Evolutionary conservation across 2,113 vertebrate species (phyloP).

Genomic region (Lepus americanus): DNA sequence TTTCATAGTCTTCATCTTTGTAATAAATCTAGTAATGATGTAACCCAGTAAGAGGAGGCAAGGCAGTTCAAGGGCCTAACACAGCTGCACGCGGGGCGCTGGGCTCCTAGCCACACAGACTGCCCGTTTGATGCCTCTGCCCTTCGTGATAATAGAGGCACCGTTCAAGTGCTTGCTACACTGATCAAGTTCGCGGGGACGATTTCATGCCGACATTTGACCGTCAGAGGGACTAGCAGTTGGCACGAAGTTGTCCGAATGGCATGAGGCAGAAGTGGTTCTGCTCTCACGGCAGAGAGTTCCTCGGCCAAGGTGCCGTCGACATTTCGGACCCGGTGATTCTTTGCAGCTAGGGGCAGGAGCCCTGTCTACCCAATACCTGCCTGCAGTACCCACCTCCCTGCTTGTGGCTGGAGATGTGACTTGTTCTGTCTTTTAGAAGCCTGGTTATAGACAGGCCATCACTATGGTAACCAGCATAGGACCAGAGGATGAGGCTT

Average conservation of each 20-base stretch:
- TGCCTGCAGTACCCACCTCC: no score
- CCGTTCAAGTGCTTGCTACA: rapidly evolving
- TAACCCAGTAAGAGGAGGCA: conserved; percentile 18
- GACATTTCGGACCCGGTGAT: rapidly evolving
- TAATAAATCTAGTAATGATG: conserved; percentile 17
- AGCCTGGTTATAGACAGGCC: neutral
- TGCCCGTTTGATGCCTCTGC: neutral
- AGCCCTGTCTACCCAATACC: no score
- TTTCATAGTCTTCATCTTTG: conserved; percentile 15
- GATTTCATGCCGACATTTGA: neutral
- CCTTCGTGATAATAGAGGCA: rapidly evolving
- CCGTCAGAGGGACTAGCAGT: neutral
- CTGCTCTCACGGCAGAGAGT: neutral
- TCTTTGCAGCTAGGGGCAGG: rapidly evolving
- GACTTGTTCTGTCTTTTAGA: neutral
- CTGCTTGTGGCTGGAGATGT: neutral
- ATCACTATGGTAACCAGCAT: neutral
- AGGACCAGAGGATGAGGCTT: neutral
- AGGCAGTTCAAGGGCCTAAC: neutral
- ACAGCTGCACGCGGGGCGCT: neutral
- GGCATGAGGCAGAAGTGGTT: neutral
- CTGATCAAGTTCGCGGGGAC: neutral
- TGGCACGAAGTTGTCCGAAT: neutral
- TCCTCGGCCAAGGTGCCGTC: rapidly evolving
- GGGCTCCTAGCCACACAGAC: neutral